Percentiles rank a stretch among this genome's conserved stretches.
Conservation (phyloP, 1,140 invertebrate genomes). For the Magallana angulata region DNA sequence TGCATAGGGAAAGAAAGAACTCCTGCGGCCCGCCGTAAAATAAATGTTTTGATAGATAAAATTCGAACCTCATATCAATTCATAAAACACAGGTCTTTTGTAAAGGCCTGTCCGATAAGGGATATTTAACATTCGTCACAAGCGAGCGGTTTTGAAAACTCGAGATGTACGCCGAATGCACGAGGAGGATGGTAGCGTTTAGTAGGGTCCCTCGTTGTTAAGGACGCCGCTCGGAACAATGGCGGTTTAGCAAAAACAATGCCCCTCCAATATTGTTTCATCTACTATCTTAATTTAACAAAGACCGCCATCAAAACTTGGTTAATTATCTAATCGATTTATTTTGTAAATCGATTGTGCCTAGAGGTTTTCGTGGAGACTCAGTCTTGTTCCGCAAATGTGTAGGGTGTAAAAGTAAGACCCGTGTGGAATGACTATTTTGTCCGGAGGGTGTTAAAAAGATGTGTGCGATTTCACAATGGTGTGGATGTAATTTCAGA, state of each 20-base stretch:
- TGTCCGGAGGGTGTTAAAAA: too few relatives aligned
- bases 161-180: constrained; percentile 9
- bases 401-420: background rate
- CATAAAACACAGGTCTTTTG: background rate
- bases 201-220: constrained; percentile 21
- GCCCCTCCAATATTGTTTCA: constrained; percentile 1
- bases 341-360: constrained; percentile 16
- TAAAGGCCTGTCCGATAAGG: background rate
- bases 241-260: constrained; percentile 31
- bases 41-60: constrained; percentile 30
- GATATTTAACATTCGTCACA: constrained; percentile 36
- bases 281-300: constrained; percentile 15
- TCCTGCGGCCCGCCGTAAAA: background rate
- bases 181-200: background rate
- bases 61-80: constrained; percentile 21
- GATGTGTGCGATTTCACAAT: too few relatives aligned
- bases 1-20: background rate
- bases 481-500: background rate
- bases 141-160: constrained; percentile 16
- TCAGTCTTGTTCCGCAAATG: background rate
- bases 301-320: background rate
- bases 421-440: background rate
- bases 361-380: background rate
- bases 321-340: constrained; percentile 31
- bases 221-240: constrained; percentile 25